Conservation (phyloP, 1,140 invertebrate species). For the Penaeus indicus region DNA sequence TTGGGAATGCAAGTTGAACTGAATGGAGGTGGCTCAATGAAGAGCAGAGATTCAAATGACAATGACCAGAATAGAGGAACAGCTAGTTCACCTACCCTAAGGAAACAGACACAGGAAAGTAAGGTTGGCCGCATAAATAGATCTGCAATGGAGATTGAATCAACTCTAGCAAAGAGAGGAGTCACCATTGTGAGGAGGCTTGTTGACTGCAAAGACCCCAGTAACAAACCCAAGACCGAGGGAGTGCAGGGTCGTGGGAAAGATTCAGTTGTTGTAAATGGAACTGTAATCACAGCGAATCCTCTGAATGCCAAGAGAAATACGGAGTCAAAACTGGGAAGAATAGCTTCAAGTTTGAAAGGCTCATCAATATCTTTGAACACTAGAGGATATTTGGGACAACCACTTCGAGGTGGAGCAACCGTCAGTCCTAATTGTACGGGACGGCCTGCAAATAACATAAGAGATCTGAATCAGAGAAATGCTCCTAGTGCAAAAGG, state of each 20-base stretch:
- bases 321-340: not conserved
- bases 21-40: too few relatives aligned
- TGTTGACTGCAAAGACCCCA: constrained; percentile 36
- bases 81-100: too few relatives aligned
- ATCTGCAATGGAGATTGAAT: constrained; percentile 58
- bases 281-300: constrained; percentile 35
- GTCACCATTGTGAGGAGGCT: constrained; percentile 55
- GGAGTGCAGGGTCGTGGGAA: not conserved
- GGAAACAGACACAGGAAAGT: not conserved
- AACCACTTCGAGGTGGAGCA: too few relatives aligned
- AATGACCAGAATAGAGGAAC: not conserved
- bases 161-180: constrained; percentile 49
- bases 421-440: too few relatives aligned
- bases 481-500: not conserved
- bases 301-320: constrained; percentile 1
- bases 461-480: too few relatives aligned
- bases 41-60: not conserved
- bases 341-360: constrained; percentile 1
- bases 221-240: not conserved
- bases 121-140: not conserved
- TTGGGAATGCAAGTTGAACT: too few relatives aligned
- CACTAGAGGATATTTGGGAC: too few relatives aligned
- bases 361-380: constrained; percentile 9
- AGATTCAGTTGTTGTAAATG: constrained; percentile 21
- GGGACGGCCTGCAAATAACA: too few relatives aligned